Evolutionary conservation across 2,888 invertebrate genomes (phyloP), one percentile per base, ranked within the genome.

Genomic region (Teleogryllus oceanicus): DNA sequence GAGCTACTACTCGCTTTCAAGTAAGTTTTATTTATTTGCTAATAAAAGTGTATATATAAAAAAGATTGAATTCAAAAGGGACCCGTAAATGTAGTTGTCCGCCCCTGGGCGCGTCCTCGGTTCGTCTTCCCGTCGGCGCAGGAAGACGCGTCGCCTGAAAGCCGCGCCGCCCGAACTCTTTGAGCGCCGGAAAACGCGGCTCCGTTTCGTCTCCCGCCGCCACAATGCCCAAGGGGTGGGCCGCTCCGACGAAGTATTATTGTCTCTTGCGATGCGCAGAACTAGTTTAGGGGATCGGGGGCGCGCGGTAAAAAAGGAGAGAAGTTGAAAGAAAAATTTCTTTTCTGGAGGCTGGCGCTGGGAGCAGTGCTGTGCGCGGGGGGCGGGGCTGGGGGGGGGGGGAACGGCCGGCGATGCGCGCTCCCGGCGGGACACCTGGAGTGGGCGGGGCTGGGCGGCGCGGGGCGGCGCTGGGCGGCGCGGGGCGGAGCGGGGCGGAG

Each of bases 401-500:
- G 62, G 62, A 62, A 62, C 62, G 37, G 37, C 8, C 37, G 37
- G 37, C 37, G 37, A 37, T 37, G 37, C 37, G 37, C 37, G 37
- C 37, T 37, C 37, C 37, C 62, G 62, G 62, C 62, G 62, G n/a
- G 62, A n/a, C 62, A 62, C 62, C 62, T 62, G 62, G 62, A 16
- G 62, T 62, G 62, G 62, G 62, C 62, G 62, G 62, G 62, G 62
- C 62, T 4, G 62, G 13, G 16, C 16, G n/a, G 8, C 62, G 62
- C 16, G 10, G n/a, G 62, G 81, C 81, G 78, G 83, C 80, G 80
- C 62, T 76, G 82, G 81, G 81, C 81, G 82, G 78, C 81, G 81
- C 81, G 81, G 81, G 84, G 84, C 84, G 85, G 84, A 83, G 4
- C 5, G 4, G 37, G 5, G 5, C 37, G 37, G 5, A 4, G 5